Base-by-base conservation (phyloP, 2,113 vertebrate species). In the Eolophus roseicapilla region DNA sequence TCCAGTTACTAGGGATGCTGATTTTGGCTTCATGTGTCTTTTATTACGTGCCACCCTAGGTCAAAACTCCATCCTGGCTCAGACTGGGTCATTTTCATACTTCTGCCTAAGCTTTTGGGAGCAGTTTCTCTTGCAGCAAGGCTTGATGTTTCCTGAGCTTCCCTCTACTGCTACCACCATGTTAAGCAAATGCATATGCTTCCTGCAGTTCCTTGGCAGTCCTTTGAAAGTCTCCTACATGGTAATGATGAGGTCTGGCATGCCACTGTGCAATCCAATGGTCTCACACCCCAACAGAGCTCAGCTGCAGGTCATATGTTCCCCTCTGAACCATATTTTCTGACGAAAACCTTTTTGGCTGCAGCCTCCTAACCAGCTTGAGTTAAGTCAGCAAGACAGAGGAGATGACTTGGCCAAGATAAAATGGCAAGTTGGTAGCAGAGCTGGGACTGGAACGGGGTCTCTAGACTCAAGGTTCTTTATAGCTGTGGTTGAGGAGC, bases 221-320 rank as follows among this genome's bases (percentile, higher is more conserved):
- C 68, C 76, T 90, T 43, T 11, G 76, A 68, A 68, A 65, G 46
- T 82, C 93, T 96, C 57, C 95, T 90, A 62, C 50, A 3, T 31
- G 92, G 93, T 91, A 95, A 93, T 91, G 93, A 97, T 91, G 93
- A 96, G 95, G 93, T 95, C 96, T 97, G 95, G 95, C 93, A 52
- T 96, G 94, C 77, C 94, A 95, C 94, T 88, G 94, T 95, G 95
- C 94, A 93, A 95, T 97, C 95, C 96, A 95, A 96, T 95, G 96
- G 95, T 97, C 95, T 96, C 91, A 95, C 95, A 97, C 96, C 95
- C 94, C 95, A 70, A 62, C 94, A 96, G 95, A 87, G 96, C 95
- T 96, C 94, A 96, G 94, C 96, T 97, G 96, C 93, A 93, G 95
- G 96, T 96, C 95, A 77, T 97, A 97, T 97, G 96, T 91, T 97